phyloP scores from a whole-genome alignment of 2,797 vertebrate species.

The Florisuga fusca region DNA sequence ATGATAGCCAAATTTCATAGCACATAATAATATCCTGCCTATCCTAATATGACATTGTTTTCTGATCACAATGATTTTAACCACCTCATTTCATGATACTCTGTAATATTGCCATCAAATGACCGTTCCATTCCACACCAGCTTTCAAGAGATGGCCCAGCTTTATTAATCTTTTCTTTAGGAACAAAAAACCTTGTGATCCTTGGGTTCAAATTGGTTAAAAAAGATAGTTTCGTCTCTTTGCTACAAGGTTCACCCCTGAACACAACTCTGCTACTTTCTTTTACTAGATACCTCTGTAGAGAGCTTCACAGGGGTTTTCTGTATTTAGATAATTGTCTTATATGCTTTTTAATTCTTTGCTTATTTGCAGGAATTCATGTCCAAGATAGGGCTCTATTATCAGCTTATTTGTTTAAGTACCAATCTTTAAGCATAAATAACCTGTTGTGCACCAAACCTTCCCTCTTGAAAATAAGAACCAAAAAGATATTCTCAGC shows the following conservation, averaged over 20 bases:
- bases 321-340: neutral
- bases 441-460: neutral
- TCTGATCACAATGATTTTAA: neutral
- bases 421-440: neutral
- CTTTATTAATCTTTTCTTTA: neutral
- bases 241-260: neutral
- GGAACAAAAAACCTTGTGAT: neutral
- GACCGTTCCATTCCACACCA: neutral
- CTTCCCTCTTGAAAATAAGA: neutral
- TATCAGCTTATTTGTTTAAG: slow-evolving; percentile 36
- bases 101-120: neutral
- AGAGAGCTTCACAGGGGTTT: neutral
- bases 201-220: neutral
- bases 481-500: neutral
- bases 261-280: neutral
- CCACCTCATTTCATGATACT: neutral
- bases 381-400: neutral
- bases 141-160: neutral
- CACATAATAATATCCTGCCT: neutral
- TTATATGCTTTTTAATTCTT: neutral
- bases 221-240: neutral
- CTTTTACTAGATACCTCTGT: neutral
- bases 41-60: neutral
- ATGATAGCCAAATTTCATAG: neutral
- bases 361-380: neutral